phyloP scores from a whole-genome alignment of 1,140 invertebrate species.

The Drosophila kepulauana region DNA sequence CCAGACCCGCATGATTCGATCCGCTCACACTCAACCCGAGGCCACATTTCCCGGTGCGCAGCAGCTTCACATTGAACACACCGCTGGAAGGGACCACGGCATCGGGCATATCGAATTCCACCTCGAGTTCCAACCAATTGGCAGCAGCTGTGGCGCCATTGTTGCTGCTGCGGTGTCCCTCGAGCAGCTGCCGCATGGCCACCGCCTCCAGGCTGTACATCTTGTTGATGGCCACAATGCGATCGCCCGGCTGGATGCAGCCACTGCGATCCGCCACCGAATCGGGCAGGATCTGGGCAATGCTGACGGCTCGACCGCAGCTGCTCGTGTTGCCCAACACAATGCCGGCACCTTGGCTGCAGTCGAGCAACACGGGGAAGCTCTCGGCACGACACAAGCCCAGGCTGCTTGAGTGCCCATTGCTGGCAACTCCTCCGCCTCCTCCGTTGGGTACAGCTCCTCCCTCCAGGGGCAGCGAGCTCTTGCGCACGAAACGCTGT shows the following conservation, averaged over 20 bases:
- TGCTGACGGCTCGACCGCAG: conserved; percentile 65
- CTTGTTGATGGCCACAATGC: conserved; percentile 93
- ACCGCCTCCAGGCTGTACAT: conserved; percentile 87
- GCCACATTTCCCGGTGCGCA: conserved; percentile 90
- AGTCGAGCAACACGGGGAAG: conserved; percentile 82
- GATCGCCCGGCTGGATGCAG: conserved; percentile 92
- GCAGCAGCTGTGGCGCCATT: conserved; percentile 41
- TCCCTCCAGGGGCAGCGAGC: conserved; percentile 78
- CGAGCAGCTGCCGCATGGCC: conserved; percentile 85
- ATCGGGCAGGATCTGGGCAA: conserved; percentile 76
- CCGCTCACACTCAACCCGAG: conserved; percentile 95
- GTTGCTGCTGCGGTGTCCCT: conserved; percentile 31
- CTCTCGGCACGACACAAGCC: conserved; percentile 80
- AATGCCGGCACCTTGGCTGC: conserved; percentile 82
- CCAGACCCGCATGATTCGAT: conserved; percentile 86
- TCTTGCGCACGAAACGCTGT: conserved; percentile 77
- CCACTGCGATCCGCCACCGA: conserved; percentile 87
- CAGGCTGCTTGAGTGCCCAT: conserved; percentile 57
- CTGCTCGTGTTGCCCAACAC: conserved; percentile 55
- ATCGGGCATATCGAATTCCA: conserved; percentile 97
- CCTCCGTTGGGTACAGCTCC: background rate
- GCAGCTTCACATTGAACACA: conserved; percentile 95
- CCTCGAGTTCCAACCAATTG: conserved; percentile 88
- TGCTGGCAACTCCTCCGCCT: background rate
- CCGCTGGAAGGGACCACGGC: conserved; percentile 95